Evolutionary conservation across 2,113 vertebrate genomes (phyloP).

Genomic region (Nipponia nippon): DNA sequence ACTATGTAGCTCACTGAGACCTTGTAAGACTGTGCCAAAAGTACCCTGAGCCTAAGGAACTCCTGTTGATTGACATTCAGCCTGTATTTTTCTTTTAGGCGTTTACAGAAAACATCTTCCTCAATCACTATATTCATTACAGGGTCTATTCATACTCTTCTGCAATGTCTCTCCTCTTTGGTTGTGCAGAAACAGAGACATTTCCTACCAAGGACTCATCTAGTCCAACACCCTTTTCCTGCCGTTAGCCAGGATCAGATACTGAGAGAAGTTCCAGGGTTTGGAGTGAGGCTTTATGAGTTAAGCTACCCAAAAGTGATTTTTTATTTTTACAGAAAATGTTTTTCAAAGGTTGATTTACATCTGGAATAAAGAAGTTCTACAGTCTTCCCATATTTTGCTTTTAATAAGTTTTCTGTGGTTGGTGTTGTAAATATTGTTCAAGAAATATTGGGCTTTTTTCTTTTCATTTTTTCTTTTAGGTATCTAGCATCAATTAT

Average conservation of each 20-base stretch:
- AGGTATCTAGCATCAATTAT: background rate
- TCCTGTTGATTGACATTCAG: background rate
- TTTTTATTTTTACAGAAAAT: background rate
- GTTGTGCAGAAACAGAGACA: background rate
- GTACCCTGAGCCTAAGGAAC: background rate
- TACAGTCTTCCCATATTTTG: background rate
- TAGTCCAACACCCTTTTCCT: background rate
- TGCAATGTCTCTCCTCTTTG: background rate
- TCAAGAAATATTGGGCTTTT: background rate
- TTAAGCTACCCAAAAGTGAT: background rate
- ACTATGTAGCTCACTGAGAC: background rate
- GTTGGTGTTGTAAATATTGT: background rate
- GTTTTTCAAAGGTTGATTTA: background rate
- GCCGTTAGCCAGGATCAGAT: background rate
- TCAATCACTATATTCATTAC: background rate
- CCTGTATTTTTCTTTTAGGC: background rate
- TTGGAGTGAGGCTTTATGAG: background rate
- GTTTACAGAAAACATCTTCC: background rate
- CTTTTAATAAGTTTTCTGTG: background rate
- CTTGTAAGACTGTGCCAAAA: background rate
- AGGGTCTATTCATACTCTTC: background rate
- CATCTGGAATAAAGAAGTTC: background rate
- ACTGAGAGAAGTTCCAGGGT: background rate
- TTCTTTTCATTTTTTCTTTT: background rate
- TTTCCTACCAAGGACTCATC: background rate